Percentiles rank a stretch among this genome's conserved stretches.
Conservation (phyloP, 2,888 invertebrate genomes). For the Xanthorhoe spadicearia region DNA sequence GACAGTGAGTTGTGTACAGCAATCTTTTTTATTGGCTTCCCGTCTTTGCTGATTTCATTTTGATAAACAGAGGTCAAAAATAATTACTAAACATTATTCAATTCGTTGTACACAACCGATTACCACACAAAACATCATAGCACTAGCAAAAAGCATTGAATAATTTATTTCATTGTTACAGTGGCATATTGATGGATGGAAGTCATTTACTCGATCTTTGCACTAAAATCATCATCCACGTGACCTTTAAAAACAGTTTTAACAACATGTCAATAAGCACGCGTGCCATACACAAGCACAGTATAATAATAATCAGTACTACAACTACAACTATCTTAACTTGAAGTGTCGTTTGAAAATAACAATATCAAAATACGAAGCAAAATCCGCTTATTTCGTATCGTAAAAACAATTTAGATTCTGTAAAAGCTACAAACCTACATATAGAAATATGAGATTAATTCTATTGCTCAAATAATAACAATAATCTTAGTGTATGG, state of each 20-base stretch:
- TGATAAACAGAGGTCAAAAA: neutral
- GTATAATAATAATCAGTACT: slow-evolving; percentile 29
- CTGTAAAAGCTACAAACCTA: neutral
- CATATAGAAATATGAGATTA: neutral
- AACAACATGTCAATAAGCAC: slow-evolving; percentile 53
- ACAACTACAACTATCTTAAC: neutral
- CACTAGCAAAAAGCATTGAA: slow-evolving; percentile 29
- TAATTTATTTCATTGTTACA: slow-evolving; percentile 30
- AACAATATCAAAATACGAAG: neutral
- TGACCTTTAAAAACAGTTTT: slow-evolving; percentile 40
- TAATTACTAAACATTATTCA: neutral
- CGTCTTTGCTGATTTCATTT: neutral
- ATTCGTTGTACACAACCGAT: neutral
- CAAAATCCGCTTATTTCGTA: neutral
- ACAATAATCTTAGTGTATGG: neutral
- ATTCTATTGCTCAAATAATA: neutral
- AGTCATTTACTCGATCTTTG: slow-evolving; percentile 33
- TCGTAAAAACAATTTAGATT: neutral
- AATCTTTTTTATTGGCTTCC: too few species aligned
- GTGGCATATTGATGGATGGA: slow-evolving; percentile 31
- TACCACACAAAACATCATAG: slow-evolving; percentile 20
- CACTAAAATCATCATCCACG: slow-evolving; percentile 31
- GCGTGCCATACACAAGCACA: slow-evolving; percentile 41
- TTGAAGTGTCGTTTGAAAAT: neutral
- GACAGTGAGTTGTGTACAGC: too few species aligned